Evolutionary conservation across 2,888 invertebrate genomes (phyloP).

Genomic region (Bellardia bayeri): DNA sequence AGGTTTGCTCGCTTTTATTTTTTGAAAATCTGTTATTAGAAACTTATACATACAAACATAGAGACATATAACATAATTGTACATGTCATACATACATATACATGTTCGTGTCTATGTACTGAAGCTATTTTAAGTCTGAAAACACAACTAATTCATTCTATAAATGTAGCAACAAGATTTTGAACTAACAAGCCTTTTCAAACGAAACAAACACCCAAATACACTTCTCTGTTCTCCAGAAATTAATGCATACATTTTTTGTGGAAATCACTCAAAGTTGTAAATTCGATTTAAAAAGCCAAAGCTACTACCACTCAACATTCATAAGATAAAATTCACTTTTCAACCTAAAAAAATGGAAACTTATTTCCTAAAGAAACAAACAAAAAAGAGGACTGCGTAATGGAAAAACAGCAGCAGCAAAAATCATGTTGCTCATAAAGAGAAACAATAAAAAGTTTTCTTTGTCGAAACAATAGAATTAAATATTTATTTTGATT

Average conservation of each 20-base stretch:
- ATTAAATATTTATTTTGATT: too few relatives aligned
- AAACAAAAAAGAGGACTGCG: too few relatives aligned
- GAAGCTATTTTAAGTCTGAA: not conserved
- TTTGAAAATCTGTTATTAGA: not conserved
- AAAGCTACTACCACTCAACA: too few relatives aligned
- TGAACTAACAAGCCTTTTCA: not conserved
- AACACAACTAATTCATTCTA: not conserved
- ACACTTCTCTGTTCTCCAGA: too few relatives aligned
- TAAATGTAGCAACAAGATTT: not conserved
- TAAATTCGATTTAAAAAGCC: too few relatives aligned
- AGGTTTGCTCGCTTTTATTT: not conserved
- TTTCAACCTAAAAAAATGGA: not conserved
- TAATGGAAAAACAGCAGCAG: not conserved
- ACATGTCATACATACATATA: not conserved
- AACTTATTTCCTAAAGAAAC: not conserved
- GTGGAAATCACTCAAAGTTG: too few relatives aligned
- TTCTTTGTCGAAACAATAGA: too few relatives aligned
- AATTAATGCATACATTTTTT: too few relatives aligned
- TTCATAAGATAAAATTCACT: not conserved
- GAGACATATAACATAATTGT: not conserved
- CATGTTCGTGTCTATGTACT: not conserved
- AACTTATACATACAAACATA: not conserved
- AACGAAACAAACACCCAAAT: too few relatives aligned
- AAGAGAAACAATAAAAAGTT: too few relatives aligned
- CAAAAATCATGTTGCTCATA: not conserved